Evolutionary conservation across 2,888 invertebrate genomes (phyloP), one percentile per base, ranked within the genome.

Genomic region (Eupeodes latifasciatus): DNA sequence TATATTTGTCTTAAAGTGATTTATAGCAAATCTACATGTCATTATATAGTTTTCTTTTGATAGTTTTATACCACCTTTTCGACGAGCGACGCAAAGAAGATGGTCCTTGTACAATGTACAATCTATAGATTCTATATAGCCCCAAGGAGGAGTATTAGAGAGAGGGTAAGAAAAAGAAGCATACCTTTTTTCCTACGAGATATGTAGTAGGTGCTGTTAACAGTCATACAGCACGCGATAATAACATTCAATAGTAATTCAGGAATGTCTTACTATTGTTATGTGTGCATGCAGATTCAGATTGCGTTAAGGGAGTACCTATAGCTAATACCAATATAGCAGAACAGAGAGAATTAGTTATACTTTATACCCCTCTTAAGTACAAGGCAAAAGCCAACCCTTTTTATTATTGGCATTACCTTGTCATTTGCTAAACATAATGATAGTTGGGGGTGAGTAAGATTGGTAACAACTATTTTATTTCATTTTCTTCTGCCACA

Each of bases 141-240:
- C 34, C 2, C 27, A 14, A n/a, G 6, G 53, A 36, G 10, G 44
- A 64, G 6, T 49, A 53, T 55, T 27, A 27, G 40, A 40, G 5
- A 4, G 19, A 49, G 75, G 51, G 36, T 51, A 34, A 76, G 80
- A 79, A 67, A 59, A 47, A 75, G n/a, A n/a, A 34, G 51, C 53
- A 72, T 57, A n/a, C 16, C 34, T 4, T 7, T 27, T 27, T 27
- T 27, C 40, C 9, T 40, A 9, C 40, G 0, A 40, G 40, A 40
- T 40, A 36, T 62, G 81, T 89, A 51, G 81, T 89, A 51, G 81
- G 88, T 89, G 84, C 89, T 89, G 86, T 87, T 90, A 90, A 90
- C 90, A 89, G 89, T 89, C 89, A 76, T 89, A 72, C 84, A 72
- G 81, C 90, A 90, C 90, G 90, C 90, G 90, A 90, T 90, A 89